A percentile compares a stretch with the other conserved stretches of the same genome.
These are phyloP conservation scores for Lerema accius DNA, from an alignment of 1,140 invertebrate genomes.

Conservation along the genomic window DNA sequence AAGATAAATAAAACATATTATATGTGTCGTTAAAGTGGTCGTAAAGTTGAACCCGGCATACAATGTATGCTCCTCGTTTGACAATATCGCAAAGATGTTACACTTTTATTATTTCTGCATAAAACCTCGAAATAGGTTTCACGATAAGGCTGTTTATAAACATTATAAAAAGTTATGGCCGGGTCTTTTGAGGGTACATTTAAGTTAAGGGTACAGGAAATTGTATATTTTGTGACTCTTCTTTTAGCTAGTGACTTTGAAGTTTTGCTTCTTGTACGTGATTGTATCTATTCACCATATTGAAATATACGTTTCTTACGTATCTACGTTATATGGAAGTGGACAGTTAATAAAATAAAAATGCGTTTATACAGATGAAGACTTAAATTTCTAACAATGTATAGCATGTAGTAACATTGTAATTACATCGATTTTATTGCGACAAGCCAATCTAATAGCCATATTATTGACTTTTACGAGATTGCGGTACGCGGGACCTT, in stretches of 20 bases:
- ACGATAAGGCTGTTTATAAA: slow-evolving; percentile 32
- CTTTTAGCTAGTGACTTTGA: slow-evolving; percentile 3
- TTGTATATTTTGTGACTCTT: slow-evolving; percentile 11
- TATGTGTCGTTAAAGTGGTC: slow-evolving; percentile 52
- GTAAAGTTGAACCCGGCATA: slow-evolving; percentile 44
- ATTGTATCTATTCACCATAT: too few relatives aligned
- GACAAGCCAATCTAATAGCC: too few relatives aligned
- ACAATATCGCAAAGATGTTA: slow-evolving; percentile 49
- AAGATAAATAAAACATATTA: slow-evolving; percentile 57
- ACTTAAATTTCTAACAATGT: too few relatives aligned
- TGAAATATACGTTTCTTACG: too few relatives aligned
- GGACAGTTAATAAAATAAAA: too few relatives aligned
- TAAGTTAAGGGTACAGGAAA: slow-evolving; percentile 27
- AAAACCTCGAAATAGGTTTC: slow-evolving; percentile 35
- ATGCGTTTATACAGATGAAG: too few relatives aligned
- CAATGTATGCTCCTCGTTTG: slow-evolving; percentile 47
- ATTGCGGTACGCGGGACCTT: too few relatives aligned
- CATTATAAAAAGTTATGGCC: slow-evolving; percentile 33
- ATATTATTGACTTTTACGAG: too few relatives aligned
- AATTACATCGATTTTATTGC: too few relatives aligned
- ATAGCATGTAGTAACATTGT: too few relatives aligned
- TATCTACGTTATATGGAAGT: too few relatives aligned
- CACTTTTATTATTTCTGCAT: slow-evolving; percentile 49
- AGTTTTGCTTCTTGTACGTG: too few relatives aligned
- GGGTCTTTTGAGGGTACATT: slow-evolving; percentile 18